Evolutionary conservation across 1,140 invertebrate species (phyloP), one percentile per base, ranked within the genome.

Genomic region (Aphaenogaster ashmeadi): DNA sequence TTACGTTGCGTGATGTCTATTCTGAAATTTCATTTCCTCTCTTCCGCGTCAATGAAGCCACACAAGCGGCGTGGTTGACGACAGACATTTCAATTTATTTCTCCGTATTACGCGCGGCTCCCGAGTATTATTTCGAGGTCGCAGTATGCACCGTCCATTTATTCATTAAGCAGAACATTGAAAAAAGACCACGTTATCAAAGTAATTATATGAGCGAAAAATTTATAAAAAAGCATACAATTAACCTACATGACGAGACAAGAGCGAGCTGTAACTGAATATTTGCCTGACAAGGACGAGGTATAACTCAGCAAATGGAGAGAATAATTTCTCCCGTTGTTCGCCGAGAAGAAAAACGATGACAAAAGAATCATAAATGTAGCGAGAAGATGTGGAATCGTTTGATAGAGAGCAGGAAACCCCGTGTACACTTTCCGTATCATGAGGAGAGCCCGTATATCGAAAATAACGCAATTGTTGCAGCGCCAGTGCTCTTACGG

Each of bases 1-100:
- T 83, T 36, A 72, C 2, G 13, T 58, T 13, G 27, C 9, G 56
- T 8, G 33, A 80, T 41, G 47, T 69, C 77, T 33, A 54, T 81
- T 33, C 54, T 60, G 69, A 84, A 60, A 36, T 60, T 75, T 84
- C 13, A 84, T 84, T 74, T 84, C 41, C 54, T n/a, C 41, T 75
- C 38, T 75, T 47, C 18, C 38, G 56, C 41, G 13, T 84, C 54
- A 60, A 71, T 60, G 33, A 74, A 74, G n/a, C 80, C 33, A 21
- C 33, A 58, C 13, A 47, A 60, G n/a, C n/a, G 27, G 7, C 18
- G 13, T 18, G 8, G 41, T 50, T 84, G 58, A 74, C 41, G 21
- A 74, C 33, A 84, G 54, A 84, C 60, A 75, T 84, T 75, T 60
- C 27, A 75, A 75, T 84, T 84, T 84, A 84, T 74, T 50, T 47